Evolutionary conservation across 1,140 invertebrate species (phyloP).

Genomic region (Euwallacea similis): DNA sequence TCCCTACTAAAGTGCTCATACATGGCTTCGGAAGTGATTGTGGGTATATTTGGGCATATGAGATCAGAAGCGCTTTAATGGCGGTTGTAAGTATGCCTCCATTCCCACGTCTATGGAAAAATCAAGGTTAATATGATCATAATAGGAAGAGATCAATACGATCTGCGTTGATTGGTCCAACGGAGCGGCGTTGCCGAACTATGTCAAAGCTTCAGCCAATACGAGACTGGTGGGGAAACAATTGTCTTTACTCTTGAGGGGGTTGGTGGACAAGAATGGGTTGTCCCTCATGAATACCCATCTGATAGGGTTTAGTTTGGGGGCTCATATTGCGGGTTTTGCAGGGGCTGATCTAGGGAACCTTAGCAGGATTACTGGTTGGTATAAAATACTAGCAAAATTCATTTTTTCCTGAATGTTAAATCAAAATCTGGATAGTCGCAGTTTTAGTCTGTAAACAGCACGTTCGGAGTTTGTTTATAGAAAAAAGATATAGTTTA

Average conservation of each 20-base stretch:
- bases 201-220: slow-evolving; percentile 90
- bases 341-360: slow-evolving; percentile 83
- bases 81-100: slow-evolving; percentile 64
- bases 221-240: slow-evolving; percentile 90
- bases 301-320: slow-evolving; percentile 87
- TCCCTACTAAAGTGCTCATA: slow-evolving; percentile 87
- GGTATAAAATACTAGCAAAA: no score
- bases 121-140: not conserved
- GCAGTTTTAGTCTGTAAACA: no score
- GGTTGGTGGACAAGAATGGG: slow-evolving; percentile 61
- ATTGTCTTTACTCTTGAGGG: slow-evolving; percentile 72
- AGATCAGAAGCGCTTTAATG: slow-evolving; percentile 88
- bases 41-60: slow-evolving; percentile 87
- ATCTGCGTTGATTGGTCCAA: slow-evolving; percentile 95
- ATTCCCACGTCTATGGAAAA: not conserved
- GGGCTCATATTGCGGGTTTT: slow-evolving; percentile 92
- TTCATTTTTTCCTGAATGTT: no score
- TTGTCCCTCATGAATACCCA: slow-evolving; percentile 73
- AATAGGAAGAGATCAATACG: slow-evolving; percentile 79
- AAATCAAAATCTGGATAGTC: no score
- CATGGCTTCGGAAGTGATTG: slow-evolving; percentile 94
- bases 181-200: slow-evolving; percentile 89
- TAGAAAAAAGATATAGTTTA: no score
- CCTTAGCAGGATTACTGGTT: slow-evolving; percentile 83
- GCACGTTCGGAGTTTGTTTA: no score